Evolutionary conservation across 2,888 invertebrate genomes (phyloP).

Genomic region (Sylvicola fuscatus): DNA sequence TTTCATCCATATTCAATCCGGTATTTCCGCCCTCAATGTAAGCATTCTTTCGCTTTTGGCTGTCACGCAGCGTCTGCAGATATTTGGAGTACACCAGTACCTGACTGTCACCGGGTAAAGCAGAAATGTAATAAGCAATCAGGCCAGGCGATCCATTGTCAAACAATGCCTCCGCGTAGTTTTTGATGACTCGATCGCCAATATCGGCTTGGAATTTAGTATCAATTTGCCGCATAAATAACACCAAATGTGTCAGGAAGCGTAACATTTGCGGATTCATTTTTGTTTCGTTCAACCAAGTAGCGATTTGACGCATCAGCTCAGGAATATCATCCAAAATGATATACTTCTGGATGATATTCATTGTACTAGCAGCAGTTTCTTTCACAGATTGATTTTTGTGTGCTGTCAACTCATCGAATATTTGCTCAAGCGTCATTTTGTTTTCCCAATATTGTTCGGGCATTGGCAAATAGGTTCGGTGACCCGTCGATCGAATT

Average conservation of each 20-base stretch:
- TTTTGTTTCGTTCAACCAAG: slow-evolving; percentile 36
- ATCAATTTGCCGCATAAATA: slow-evolving; percentile 65
- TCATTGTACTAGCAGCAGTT: slow-evolving; percentile 38
- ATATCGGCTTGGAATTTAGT: slow-evolving; percentile 45
- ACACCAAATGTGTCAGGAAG: slow-evolving; percentile 53
- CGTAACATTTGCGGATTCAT: slow-evolving; percentile 27
- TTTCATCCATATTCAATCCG: slow-evolving; percentile 63
- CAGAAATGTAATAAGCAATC: slow-evolving; percentile 70
- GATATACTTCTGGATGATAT: slow-evolving; percentile 63
- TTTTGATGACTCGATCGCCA: slow-evolving; percentile 55
- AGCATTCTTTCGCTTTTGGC: slow-evolving; percentile 32
- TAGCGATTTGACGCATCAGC: slow-evolving; percentile 47
- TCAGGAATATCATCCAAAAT: slow-evolving; percentile 63
- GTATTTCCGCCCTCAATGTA: slow-evolving; percentile 50
- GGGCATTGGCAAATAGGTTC: slow-evolving; percentile 34
- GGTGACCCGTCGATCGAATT: slow-evolving; percentile 36
- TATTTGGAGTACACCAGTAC: slow-evolving; percentile 44
- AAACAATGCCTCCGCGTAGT: slow-evolving; percentile 50
- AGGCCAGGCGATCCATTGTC: slow-evolving; percentile 52
- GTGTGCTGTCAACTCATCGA: slow-evolving; percentile 41
- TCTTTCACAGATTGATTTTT: slow-evolving; percentile 30
- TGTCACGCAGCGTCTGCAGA: slow-evolving; percentile 45
- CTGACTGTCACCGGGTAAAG: slow-evolving; percentile 44
- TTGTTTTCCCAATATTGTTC: slow-evolving; percentile 51
- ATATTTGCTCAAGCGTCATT: slow-evolving; percentile 44